Evolutionary conservation across 2,113 vertebrate species (phyloP).

Genomic region (Dromaius novaehollandiae): DNA sequence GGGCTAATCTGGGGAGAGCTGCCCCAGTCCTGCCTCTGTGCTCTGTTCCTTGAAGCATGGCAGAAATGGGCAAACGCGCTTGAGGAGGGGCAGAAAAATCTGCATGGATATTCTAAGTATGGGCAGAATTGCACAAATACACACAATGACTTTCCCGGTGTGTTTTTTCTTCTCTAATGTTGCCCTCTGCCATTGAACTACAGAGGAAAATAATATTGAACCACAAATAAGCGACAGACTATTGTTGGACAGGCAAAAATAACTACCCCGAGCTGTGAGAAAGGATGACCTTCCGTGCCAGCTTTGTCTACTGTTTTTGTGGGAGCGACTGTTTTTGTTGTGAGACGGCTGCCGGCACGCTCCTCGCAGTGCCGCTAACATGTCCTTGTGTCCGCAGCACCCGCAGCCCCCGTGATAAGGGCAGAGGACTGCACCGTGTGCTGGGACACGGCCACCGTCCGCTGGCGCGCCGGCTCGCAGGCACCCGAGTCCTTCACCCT

Average conservation of each 20-base stretch:
- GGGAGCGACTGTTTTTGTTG: not conserved
- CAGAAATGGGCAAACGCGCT: not conserved
- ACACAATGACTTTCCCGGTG: not conserved
- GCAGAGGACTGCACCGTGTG: slow-evolving; percentile 86
- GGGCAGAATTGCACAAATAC: not conserved
- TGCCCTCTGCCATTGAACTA: not conserved
- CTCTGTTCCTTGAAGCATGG: not conserved
- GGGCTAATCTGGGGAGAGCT: not conserved
- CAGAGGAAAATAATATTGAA: not conserved
- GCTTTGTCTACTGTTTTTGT: not conserved
- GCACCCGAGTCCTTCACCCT: slow-evolving; percentile 84
- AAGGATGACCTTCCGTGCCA: not conserved
- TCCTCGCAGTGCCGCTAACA: not conserved
- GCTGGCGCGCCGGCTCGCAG: slow-evolving; percentile 75
- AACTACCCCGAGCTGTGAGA: not conserved
- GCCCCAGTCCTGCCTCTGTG: not conserved
- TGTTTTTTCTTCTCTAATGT: not conserved
- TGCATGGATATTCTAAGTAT: not conserved
- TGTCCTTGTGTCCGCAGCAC: slow-evolving; percentile 79
- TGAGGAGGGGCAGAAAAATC: not conserved
- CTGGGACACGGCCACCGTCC: slow-evolving; percentile 88
- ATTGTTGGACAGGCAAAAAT: not conserved
- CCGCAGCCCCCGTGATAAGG: slow-evolving; percentile 85
- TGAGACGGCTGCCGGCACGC: fast-evolving
- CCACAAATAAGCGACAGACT: not conserved